Evolutionary conservation across 2,888 invertebrate species (phyloP), one percentile per base, ranked within the genome.

Genomic region (Aricia artaxerxes): DNA sequence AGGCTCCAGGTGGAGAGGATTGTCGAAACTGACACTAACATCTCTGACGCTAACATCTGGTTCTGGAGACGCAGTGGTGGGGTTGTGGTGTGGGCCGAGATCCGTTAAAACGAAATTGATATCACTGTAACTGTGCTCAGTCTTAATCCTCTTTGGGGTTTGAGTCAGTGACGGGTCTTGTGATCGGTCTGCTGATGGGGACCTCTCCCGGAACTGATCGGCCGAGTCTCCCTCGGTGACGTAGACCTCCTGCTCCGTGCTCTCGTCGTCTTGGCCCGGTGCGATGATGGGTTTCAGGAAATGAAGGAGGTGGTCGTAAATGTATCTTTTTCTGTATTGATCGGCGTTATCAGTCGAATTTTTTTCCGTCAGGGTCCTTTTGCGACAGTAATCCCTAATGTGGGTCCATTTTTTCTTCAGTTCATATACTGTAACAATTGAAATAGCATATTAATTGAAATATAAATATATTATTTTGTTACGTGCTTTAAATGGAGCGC

Each of bases 331-430:
- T 11, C 4, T 24, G 31, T 6, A 31, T 31, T 3, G 4, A 64
- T 61, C 61, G 11, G 9, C 11, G 11, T 31, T 64, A 31, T 24
- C 61, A 24, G n/a, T 7, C 1, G 61, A 31, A 4, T 31, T 24
- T 64, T 31, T 64, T 4, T 13, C 57, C 7, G n/a, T n/a, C 24
- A 24, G 6, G 7, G 24, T 1, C 11, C 64, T 64, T 64, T 31
- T 64, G 11, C 64, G 64, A 31, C 11, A 64, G 11, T 64, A 64
- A 11, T 64, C 64, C 24, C 64, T 24, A 24, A 64, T 31, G 64
- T 64, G 64, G 64, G 31, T 64, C 64, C 64, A 64, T 35, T 64
- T 64, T 11, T 64, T 64, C 31, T 64, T 64, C 31, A 64, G 24
- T 7, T 64, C 64, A 7, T 24, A 11, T 7, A 24, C 64, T 64